These are phyloP conservation scores for Drosophila sulfurigaster DNA, from an alignment of 1,140 invertebrate species.

Conservation along the genomic window DNA sequence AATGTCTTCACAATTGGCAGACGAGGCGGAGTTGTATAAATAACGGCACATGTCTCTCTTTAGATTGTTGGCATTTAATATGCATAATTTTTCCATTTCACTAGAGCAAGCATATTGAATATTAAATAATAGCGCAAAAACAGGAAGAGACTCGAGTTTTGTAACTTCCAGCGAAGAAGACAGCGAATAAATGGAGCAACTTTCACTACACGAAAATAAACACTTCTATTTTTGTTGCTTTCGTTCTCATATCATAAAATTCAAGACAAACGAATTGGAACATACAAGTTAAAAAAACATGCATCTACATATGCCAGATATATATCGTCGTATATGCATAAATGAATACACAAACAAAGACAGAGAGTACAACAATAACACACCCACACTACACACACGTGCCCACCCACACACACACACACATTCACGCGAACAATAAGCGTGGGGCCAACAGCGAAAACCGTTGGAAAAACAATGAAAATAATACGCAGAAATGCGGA, in stretches of 20 bases:
- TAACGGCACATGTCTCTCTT: conserved; percentile 49
- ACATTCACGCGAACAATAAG: conserved; percentile 12
- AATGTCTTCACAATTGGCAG: conserved; percentile 44
- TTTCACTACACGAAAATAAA: conserved; percentile 62
- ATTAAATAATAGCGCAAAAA: conserved; percentile 69
- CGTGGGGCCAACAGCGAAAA: conserved; percentile 39
- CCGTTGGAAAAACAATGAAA: conserved; percentile 74
- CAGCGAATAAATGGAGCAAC: conserved; percentile 4
- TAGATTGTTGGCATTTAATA: conserved; percentile 69
- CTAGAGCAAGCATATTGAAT: conserved; percentile 79
- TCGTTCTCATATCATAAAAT: conserved; percentile 65
- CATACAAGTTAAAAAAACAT: conserved; percentile 64
- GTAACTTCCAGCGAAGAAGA: background rate
- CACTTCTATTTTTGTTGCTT: conserved; percentile 52
- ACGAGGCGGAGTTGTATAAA: conserved; percentile 20
- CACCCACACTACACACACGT: conserved; percentile 21
- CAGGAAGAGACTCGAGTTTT: conserved; percentile 1
- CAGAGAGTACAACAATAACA: conserved; percentile 43
- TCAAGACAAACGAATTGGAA: conserved; percentile 78
- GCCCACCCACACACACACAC: background rate
- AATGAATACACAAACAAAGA: conserved; percentile 69
- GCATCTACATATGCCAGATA: conserved; percentile 44
- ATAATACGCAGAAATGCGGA: conserved; percentile 78
- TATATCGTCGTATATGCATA: conserved; percentile 40
- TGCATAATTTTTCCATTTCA: conserved; percentile 81